Base-by-base conservation (phyloP, 2,113 vertebrate species). In the Arenaria interpres region DNA sequence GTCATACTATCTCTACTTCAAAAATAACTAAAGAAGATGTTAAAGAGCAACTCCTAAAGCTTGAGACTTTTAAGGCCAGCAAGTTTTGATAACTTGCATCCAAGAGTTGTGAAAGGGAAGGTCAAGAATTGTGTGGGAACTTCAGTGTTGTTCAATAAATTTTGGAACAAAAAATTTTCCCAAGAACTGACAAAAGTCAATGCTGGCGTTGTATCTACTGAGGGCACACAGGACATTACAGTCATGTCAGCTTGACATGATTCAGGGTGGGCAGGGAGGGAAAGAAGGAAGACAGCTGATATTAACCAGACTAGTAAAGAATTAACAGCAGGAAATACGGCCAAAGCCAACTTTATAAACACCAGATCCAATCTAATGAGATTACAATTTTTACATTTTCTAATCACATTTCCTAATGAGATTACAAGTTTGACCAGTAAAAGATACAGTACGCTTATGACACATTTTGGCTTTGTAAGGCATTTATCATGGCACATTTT, bases 391-490 rank as follows among this genome's bases (percentile, higher is more conserved):
- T 89, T 79, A 95, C 39, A 76, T 97, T 94, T 93, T 93, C 74
- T 95, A 95, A 97, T 85, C 45, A 64, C 51, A 95, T 96, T 91
- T 94, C 93, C 93, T 94, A 87, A 95, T 79, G 45, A 82, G 69
- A 94, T 78, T 79, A 53, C 24, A 78, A 92, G 33, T 88, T 93
- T 85, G 74, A 64, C 56, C 77, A 79, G 57, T 75, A 87, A 93
- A 94, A 93, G 21, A 90, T 57, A 90, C 45, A 62, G 27, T 67
- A 76, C 35, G 62, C 57, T 72, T 91, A 82, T 37, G 62, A 88
- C 69, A 94, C 81, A 66, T 92, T 88, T 69, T 78, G 24, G 30
- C 33, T 91, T 87, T 72, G 35, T 50, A 85, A 84, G 33, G 62
- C 20, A 85, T 82, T 72, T 60, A 39, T 85, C 48, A 91, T 76